These are phyloP conservation scores for Drosophila ambigua DNA, from an alignment of 1,140 invertebrate genomes.

Conservation along the genomic window DNA sequence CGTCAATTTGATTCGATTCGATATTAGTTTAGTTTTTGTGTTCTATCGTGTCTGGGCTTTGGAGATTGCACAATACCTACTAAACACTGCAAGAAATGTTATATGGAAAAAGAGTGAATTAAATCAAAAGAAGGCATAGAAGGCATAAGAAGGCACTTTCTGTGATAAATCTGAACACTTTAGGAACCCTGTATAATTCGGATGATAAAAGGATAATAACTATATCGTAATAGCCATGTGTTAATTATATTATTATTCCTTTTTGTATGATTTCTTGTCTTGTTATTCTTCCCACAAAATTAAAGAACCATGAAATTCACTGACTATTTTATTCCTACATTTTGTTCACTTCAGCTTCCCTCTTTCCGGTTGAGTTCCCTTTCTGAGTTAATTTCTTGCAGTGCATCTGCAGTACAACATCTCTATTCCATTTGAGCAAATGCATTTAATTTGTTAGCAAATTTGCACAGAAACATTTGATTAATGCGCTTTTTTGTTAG, in stretches of 20 bases:
- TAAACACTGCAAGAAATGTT: background rate
- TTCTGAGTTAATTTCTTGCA: slow-evolving; percentile 2
- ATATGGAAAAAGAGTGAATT: background rate
- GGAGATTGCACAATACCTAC: background rate
- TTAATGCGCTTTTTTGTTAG: slow-evolving; percentile 61
- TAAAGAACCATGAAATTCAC: too few species aligned
- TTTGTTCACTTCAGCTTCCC: too few species aligned
- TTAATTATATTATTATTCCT: too few species aligned
- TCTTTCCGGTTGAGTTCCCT: background rate
- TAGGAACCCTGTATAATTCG: too few species aligned
- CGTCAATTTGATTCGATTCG: slow-evolving; percentile 12
- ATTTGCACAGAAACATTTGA: slow-evolving; percentile 51
- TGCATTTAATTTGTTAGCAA: slow-evolving; percentile 62
- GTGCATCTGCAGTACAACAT: slow-evolving; percentile 42
- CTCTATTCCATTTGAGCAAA: slow-evolving; percentile 43
- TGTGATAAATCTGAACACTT: background rate
- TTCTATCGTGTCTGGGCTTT: background rate
- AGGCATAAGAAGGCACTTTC: background rate
- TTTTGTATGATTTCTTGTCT: too few species aligned
- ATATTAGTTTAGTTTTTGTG: slow-evolving; percentile 25
- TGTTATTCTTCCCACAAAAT: too few species aligned
- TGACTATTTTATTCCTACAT: too few species aligned
- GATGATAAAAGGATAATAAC: too few species aligned
- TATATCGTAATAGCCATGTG: too few species aligned
- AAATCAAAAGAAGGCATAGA: background rate